These are phyloP conservation scores for Desmodus rotundus DNA, from an alignment of 2,113 vertebrate genomes.

Conservation along the genomic window DNA sequence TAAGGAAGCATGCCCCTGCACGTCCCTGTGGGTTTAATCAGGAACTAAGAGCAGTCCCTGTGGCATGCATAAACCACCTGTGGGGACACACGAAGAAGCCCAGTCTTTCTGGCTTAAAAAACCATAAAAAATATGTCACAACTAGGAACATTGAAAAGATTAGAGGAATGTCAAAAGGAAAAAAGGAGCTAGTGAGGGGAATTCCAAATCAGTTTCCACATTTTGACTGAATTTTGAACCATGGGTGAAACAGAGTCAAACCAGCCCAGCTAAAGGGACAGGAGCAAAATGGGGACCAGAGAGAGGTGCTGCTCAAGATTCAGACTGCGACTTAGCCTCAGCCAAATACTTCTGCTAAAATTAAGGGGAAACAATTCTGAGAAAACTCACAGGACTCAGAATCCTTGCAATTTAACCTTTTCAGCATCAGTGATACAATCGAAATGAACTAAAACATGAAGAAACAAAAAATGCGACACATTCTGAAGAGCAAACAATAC, in stretches of 20 bases:
- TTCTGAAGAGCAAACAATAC: neutral
- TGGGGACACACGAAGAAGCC: accelerated
- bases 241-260: neutral
- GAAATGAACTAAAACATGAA: neutral
- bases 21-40: neutral
- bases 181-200: neutral
- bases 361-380: neutral
- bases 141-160: neutral
- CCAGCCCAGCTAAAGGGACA: accelerated
- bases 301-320: neutral
- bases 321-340: neutral
- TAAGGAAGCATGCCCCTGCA: no score
- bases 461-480: neutral
- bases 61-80: accelerated
- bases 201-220: neutral
- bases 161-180: neutral
- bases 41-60: accelerated
- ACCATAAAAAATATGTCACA: neutral
- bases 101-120: neutral
- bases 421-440: neutral
- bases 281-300: neutral
- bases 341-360: neutral
- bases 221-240: neutral
- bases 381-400: neutral
- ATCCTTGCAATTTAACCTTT: neutral